These are phyloP conservation scores for Forbesichthys papilliferus DNA, from an alignment of 2,113 vertebrate genomes.

Conservation along the genomic window DNA sequence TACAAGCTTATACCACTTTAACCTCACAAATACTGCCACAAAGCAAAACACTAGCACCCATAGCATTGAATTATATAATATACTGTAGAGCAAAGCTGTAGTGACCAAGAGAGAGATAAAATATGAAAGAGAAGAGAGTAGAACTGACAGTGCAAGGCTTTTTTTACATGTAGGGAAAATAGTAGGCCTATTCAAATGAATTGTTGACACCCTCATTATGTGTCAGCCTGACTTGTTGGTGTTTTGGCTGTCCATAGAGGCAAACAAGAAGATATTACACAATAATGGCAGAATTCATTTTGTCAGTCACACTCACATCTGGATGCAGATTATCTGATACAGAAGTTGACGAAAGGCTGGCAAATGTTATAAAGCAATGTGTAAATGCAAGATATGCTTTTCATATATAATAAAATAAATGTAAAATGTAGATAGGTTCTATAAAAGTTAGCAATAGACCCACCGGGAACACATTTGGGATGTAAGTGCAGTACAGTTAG, in stretches of 20 bases:
- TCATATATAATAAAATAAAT: no score
- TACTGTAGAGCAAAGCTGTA: slow-evolving; percentile 1
- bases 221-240: slow-evolving; percentile 23
- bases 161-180: slow-evolving; percentile 3
- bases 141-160: background rate
- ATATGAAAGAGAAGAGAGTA: background rate
- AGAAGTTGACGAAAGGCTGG: background rate
- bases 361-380: no score
- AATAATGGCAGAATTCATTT: slow-evolving; percentile 5
- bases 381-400: no score
- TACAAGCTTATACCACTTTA: background rate
- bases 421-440: no score
- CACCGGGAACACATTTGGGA: no score
- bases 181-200: slow-evolving; percentile 17
- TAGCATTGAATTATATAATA: slow-evolving; percentile 12
- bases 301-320: background rate
- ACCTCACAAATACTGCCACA: background rate
- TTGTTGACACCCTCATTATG: slow-evolving; percentile 23
- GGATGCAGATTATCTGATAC: background rate
- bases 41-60: slow-evolving; percentile 16
- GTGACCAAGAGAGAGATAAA: slow-evolving; percentile 1
- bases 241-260: slow-evolving; percentile 20
- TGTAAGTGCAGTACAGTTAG: no score
- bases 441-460: no score
- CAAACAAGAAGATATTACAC: slow-evolving; percentile 24